phyloP scores from a whole-genome alignment of 2,113 vertebrate genomes.

The Hiodon alosoides region DNA sequence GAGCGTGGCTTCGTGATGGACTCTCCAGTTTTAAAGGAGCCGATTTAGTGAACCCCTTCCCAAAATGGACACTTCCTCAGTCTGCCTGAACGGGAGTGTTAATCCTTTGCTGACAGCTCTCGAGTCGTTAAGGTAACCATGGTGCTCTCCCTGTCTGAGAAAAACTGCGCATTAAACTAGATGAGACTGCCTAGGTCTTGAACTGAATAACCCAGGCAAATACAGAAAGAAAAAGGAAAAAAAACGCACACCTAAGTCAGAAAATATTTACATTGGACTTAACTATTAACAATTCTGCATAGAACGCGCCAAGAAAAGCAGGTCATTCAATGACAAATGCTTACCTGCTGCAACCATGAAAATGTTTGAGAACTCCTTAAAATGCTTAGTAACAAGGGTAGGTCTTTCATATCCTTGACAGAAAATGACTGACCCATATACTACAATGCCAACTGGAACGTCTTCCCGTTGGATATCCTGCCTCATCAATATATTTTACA shows the following conservation, averaged over 20 bases:
- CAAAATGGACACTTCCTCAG: not conserved
- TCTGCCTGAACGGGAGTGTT: not conserved
- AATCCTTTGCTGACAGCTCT: conserved; percentile 20
- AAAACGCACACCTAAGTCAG: not conserved
- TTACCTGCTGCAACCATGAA: not conserved
- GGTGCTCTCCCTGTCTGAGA: not conserved
- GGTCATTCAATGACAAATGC: conserved; percentile 19
- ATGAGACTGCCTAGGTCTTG: not conserved
- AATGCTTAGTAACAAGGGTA: too few relatives aligned
- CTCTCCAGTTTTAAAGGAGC: too few relatives aligned
- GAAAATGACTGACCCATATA: too few relatives aligned
- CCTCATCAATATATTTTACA: too few relatives aligned
- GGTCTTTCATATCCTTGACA: too few relatives aligned
- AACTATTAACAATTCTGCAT: conserved; percentile 54
- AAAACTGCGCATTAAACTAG: not conserved
- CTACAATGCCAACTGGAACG: too few relatives aligned
- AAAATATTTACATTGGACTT: conserved; percentile 31
- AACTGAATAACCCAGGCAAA: not conserved
- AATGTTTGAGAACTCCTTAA: not conserved
- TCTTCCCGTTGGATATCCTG: too few relatives aligned
- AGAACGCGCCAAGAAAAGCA: not conserved
- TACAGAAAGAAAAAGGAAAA: conserved; percentile 27
- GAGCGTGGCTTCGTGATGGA: too few relatives aligned
- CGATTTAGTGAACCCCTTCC: not conserved
- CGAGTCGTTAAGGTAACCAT: not conserved